Percentiles rank a stretch among this genome's conserved stretches.
Conservation (phyloP, 2,797 vertebrate genomes). For the Peromyscus aztecus region DNA sequence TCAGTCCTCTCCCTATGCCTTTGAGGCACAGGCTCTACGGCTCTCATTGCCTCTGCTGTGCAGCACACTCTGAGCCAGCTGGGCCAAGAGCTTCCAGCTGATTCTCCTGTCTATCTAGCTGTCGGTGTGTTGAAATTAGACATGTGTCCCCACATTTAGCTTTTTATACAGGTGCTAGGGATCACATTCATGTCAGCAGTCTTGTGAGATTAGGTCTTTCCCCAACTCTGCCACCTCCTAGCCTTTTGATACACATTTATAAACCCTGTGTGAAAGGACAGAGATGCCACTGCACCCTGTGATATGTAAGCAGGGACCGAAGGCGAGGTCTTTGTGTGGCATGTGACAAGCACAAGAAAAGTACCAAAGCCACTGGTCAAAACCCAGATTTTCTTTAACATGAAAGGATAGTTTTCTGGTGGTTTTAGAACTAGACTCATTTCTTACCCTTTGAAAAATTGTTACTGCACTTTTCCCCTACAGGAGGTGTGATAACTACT, state of each 20-base stretch:
- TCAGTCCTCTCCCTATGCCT: background rate
- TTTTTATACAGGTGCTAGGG: background rate
- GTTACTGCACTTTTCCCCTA: background rate
- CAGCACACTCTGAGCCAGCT: background rate
- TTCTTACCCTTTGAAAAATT: conserved; percentile 15
- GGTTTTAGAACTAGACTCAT: background rate
- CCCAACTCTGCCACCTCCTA: background rate
- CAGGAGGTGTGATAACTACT: background rate
- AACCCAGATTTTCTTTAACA: conserved; percentile 17
- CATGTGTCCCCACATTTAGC: background rate
- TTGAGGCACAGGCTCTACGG: too few species aligned
- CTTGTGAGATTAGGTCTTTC: background rate
- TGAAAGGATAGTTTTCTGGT: background rate
- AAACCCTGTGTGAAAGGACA: background rate
- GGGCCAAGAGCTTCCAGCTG: background rate
- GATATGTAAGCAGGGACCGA: background rate
- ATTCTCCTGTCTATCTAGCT: too few species aligned
- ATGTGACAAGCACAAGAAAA: background rate
- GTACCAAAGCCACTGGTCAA: background rate
- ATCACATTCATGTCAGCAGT: background rate
- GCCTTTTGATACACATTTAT: background rate
- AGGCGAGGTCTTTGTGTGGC: background rate
- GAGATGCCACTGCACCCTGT: background rate
- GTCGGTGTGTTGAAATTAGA: too few species aligned
- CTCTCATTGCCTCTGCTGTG: too few species aligned